These are phyloP conservation scores for Heterocephalus glaber DNA, from an alignment of 2,113 vertebrate species.

Conservation along the genomic window DNA sequence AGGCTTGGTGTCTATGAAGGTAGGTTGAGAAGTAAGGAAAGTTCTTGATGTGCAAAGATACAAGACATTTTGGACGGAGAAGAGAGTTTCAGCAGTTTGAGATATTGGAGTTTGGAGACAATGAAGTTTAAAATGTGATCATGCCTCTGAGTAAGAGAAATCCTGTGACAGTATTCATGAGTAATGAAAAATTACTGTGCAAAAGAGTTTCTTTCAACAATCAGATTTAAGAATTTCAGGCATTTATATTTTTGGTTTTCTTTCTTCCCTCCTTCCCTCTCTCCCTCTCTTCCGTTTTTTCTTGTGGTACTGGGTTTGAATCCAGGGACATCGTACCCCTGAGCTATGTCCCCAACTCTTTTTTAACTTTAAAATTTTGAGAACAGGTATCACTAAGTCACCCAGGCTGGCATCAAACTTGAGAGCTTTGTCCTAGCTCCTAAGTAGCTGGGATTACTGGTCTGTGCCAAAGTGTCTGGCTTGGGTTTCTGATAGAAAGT, in stretches of 20 bases:
- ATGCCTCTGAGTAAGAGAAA: neutral
- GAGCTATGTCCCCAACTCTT: neutral
- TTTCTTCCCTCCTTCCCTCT: neutral
- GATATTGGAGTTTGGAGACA: neutral
- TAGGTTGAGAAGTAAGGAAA: neutral
- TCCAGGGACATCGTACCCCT: neutral
- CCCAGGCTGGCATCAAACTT: neutral
- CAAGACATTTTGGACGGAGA: neutral
- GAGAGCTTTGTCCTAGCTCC: neutral
- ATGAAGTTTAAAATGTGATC: neutral
- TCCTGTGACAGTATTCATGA: neutral
- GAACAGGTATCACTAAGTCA: neutral
- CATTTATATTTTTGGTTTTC: neutral
- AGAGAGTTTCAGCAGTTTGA: neutral
- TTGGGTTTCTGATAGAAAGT: conserved; percentile 39
- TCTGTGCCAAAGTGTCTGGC: neutral
- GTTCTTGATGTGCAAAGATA: neutral
- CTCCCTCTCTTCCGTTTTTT: no score
- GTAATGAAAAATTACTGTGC: neutral
- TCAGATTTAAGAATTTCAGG: conserved; percentile 12
- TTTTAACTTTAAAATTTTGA: neutral
- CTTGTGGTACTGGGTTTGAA: neutral
- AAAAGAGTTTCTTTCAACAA: neutral
- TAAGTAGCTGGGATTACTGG: neutral
- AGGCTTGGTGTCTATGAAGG: neutral